Conservation (phyloP, 2,797 vertebrate genomes). For the Fundulus diaphanus region DNA sequence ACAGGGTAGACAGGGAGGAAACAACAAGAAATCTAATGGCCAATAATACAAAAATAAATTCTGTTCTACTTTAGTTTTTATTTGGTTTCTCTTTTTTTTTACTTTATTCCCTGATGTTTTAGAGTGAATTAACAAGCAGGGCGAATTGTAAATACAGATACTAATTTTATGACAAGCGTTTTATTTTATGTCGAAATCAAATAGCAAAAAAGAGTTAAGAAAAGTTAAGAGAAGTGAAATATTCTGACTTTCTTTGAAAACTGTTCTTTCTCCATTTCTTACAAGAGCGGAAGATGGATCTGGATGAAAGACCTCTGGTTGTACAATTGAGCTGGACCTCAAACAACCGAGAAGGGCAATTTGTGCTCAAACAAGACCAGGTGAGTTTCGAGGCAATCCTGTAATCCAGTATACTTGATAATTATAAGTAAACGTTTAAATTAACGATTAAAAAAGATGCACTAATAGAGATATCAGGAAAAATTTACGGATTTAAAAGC, state of each 20-base stretch:
- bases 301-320: slow-evolving; percentile 89
- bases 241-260: not conserved
- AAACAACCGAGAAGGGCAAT: slow-evolving; percentile 88
- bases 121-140: not conserved
- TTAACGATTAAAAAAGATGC: not conserved
- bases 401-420: too few species aligned
- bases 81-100: not conserved
- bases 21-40: too few species aligned
- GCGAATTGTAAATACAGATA: not conserved
- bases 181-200: not conserved
- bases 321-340: slow-evolving; percentile 93
- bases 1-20: too few species aligned
- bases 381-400: slow-evolving; percentile 81
- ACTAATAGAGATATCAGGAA: not conserved
- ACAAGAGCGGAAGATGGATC: slow-evolving; percentile 89
- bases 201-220: not conserved
- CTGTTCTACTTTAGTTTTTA: not conserved
- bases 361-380: slow-evolving; percentile 89
- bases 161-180: not conserved
- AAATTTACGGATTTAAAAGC: not conserved
- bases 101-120: not conserved
- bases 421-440: not conserved
- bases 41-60: too few species aligned
- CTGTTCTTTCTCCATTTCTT: slow-evolving; percentile 13
- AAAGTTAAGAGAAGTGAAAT: not conserved